A percentile compares a stretch with the other conserved stretches of the same genome.
Conservation (phyloP, 2,888 invertebrate genomes). For the Callosobruchus maculatus region DNA sequence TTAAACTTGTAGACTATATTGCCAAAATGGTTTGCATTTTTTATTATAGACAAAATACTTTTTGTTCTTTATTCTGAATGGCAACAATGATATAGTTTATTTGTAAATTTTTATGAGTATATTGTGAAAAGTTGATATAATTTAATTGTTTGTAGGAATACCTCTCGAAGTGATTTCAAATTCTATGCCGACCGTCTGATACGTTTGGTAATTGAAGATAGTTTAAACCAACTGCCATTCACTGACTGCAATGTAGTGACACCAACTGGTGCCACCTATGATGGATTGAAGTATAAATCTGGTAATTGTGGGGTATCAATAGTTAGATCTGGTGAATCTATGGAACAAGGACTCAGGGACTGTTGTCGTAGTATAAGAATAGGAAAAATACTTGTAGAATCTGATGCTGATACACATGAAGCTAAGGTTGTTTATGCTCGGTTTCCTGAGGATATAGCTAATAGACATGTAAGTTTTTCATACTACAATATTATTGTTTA, state of each 20-base stretch:
- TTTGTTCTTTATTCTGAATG: too few species aligned
- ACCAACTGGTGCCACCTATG: constrained; percentile 86
- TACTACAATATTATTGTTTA: too few species aligned
- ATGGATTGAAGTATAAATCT: constrained; percentile 91
- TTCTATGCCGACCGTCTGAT: constrained; percentile 98
- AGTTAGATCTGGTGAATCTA: constrained; percentile 71
- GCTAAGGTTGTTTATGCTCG: constrained; percentile 96
- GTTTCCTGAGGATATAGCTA: constrained; percentile 92
- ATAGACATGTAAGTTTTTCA: constrained; percentile 56
- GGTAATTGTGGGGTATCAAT: constrained; percentile 96
- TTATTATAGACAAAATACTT: too few species aligned
- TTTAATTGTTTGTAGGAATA: constrained; percentile 65
- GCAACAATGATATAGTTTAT: too few species aligned
- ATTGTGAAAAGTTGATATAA: background rate
- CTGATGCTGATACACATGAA: constrained; percentile 93
- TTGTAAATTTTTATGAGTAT: too few species aligned
- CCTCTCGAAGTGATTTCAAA: constrained; percentile 92
- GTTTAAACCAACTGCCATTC: constrained; percentile 94
- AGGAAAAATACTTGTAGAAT: constrained; percentile 96
- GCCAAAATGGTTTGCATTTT: too few species aligned
- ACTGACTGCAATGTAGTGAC: constrained; percentile 87
- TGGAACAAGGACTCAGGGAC: constrained; percentile 74
- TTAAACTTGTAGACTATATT: too few species aligned
- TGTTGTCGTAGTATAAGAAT: constrained; percentile 98
- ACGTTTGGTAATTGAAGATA: constrained; percentile 95